These are phyloP conservation scores for Pseudomugil gertrudae DNA, from an alignment of 2,797 vertebrate genomes.

Conservation along the genomic window DNA sequence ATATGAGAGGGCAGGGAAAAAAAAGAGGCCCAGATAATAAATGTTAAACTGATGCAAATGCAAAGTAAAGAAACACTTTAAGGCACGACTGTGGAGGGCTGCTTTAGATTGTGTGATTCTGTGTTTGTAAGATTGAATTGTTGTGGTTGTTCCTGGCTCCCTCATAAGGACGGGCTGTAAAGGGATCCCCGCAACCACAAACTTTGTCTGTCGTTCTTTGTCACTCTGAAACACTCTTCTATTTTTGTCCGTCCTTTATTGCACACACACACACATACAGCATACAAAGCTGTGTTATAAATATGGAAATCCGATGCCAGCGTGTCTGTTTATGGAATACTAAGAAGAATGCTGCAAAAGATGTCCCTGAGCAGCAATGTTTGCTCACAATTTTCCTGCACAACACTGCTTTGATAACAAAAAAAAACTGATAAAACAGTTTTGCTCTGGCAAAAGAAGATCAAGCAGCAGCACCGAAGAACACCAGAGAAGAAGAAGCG, in stretches of 20 bases:
- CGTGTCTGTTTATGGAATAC: conserved; percentile 37
- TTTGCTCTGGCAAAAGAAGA: conserved; percentile 13
- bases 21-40: conserved; percentile 33
- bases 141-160: conserved; percentile 64
- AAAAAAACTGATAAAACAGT: conserved; percentile 22
- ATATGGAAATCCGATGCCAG: conserved; percentile 56
- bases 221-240: conserved; percentile 22
- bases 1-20: conserved; percentile 26
- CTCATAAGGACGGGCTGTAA: conserved; percentile 9
- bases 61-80: conserved; percentile 38
- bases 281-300: conserved; percentile 37
- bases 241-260: conserved; percentile 32
- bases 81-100: conserved; percentile 28
- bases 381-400: conserved; percentile 16
- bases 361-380: conserved; percentile 36
- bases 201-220: conserved; percentile 15
- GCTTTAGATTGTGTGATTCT: conserved; percentile 42
- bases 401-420: conserved; percentile 23
- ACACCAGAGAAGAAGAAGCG: conserved; percentile 9
- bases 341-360: conserved; percentile 43
- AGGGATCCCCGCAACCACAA: conserved; percentile 41
- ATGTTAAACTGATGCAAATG: conserved; percentile 21
- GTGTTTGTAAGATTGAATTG: conserved; percentile 61
- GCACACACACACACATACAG: conserved; percentile 10
- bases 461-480: neutral